Evolutionary conservation across 2,888 invertebrate species (phyloP).

Genomic region (Chrysodeixis includens): DNA sequence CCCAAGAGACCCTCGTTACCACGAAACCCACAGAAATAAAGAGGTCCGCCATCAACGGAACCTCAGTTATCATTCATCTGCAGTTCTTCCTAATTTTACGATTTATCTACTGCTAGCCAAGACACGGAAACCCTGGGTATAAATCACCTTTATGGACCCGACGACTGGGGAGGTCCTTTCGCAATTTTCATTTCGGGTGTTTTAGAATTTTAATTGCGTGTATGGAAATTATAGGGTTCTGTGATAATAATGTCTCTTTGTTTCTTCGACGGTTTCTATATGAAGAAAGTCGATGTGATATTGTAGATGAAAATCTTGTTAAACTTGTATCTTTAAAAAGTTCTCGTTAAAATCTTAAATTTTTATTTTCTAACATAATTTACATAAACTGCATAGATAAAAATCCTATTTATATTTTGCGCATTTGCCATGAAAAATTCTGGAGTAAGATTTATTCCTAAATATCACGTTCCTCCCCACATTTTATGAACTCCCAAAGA

Average conservation of each 20-base stretch:
- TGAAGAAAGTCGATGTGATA: no score
- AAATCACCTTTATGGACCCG: slow-evolving; percentile 76
- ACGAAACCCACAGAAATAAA: slow-evolving; percentile 36
- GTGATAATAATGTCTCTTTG: not conserved
- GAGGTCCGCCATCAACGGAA: slow-evolving; percentile 37
- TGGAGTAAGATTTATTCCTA: not conserved
- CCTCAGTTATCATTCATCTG: slow-evolving; percentile 69
- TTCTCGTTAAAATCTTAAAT: no score
- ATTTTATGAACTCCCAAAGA: slow-evolving; percentile 51
- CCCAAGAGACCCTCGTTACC: slow-evolving; percentile 9
- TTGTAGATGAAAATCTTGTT: no score
- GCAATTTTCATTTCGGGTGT: slow-evolving; percentile 51
- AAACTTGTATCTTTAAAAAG: no score
- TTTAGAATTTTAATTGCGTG: slow-evolving; percentile 44
- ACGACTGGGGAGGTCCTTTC: slow-evolving; percentile 63
- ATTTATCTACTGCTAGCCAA: slow-evolving; percentile 71
- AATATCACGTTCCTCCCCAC: slow-evolving; percentile 25
- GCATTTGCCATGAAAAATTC: not conserved
- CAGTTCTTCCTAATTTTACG: slow-evolving; percentile 73
- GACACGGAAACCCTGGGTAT: slow-evolving; percentile 64
- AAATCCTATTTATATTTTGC: no score
- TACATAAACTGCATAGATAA: no score
- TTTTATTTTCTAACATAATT: no score
- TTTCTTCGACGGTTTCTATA: no score
- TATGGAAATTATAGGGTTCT: slow-evolving; percentile 12